Conservation (phyloP, 2,888 invertebrate species). For the Sphaeridia pumilis region DNA sequence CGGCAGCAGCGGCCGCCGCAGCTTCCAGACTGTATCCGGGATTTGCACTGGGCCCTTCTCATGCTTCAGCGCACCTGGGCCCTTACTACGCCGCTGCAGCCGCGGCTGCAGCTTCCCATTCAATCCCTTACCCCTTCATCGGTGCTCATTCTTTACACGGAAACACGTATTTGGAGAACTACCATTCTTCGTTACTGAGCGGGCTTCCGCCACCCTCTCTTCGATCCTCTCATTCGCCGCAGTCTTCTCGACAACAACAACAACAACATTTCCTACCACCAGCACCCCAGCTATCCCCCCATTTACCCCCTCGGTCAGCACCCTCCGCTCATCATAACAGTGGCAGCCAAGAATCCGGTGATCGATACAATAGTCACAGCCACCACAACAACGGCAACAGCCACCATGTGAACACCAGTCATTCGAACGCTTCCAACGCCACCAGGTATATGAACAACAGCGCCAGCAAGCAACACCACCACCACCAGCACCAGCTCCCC, state of each 20-base stretch:
- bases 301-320: conserved; percentile 18
- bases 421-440: conserved; percentile 11
- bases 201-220: conserved; percentile 18
- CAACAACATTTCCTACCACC: conserved; percentile 18
- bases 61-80: conserved; percentile 23
- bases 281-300: conserved; percentile 17
- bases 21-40: conserved; percentile 21
- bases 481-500: no score
- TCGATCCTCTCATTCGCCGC: conserved; percentile 16
- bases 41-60: conserved; percentile 14
- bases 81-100: conserved; percentile 29
- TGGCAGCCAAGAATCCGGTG: conserved; percentile 11
- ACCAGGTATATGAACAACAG: conserved; percentile 8
- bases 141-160: conserved; percentile 23
- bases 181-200: conserved; percentile 28
- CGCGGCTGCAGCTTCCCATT: conserved; percentile 30
- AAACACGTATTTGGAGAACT: conserved; percentile 31
- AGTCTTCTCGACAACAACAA: conserved; percentile 17
- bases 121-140: conserved; percentile 31
- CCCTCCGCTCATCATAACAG: conserved; percentile 24
- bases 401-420: conserved; percentile 16
- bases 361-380: conserved; percentile 21
- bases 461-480: no score
- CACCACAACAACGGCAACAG: conserved; percentile 21
- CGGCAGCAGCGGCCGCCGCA: conserved; percentile 15